Conservation (phyloP, 1,140 invertebrate genomes). For the Hypsibius dujardini region DNA sequence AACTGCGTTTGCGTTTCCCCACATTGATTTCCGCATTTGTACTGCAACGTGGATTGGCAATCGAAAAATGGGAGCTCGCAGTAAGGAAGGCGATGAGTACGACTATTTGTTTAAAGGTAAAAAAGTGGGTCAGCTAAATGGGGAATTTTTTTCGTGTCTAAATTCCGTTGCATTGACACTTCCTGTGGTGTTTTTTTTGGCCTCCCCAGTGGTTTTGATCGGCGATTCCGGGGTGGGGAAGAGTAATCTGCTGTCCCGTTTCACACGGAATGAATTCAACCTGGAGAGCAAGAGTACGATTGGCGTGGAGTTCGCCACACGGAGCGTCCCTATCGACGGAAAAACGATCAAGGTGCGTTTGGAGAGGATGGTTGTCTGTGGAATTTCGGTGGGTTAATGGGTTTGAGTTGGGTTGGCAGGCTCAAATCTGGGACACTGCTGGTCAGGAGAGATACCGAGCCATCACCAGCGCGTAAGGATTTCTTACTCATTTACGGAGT, state of each 20-base stretch:
- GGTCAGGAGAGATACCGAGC: conserved; percentile 20
- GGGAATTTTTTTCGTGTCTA: not conserved
- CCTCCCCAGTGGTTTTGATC: conserved; percentile 77
- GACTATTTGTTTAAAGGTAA: conserved; percentile 99
- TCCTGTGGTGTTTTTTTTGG: conserved; percentile 58
- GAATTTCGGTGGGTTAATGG: conserved; percentile 21
- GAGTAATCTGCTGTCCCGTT: conserved; percentile 93
- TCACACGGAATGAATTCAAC: conserved; percentile 99
- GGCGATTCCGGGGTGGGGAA: conserved; percentile 99
- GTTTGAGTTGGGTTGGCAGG: conserved; percentile 38
- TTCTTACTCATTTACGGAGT: not conserved
- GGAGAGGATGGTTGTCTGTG: not conserved
- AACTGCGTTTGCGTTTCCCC: too few species aligned
- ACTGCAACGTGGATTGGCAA: too few species aligned
- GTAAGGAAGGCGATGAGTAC: conserved; percentile 83
- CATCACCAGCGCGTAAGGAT: conserved; percentile 17
- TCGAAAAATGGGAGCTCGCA: too few species aligned
- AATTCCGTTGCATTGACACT: not conserved
- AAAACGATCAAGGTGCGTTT: conserved; percentile 53
- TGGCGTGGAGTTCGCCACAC: conserved; percentile 98
- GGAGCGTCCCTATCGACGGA: conserved; percentile 69
- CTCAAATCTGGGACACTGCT: conserved; percentile 37
- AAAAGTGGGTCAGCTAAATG: too few species aligned
- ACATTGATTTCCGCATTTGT: too few species aligned
- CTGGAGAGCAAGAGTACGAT: conserved; percentile 99